Base-by-base conservation (phyloP, 2,113 vertebrate species). In the Penelope pileata region DNA sequence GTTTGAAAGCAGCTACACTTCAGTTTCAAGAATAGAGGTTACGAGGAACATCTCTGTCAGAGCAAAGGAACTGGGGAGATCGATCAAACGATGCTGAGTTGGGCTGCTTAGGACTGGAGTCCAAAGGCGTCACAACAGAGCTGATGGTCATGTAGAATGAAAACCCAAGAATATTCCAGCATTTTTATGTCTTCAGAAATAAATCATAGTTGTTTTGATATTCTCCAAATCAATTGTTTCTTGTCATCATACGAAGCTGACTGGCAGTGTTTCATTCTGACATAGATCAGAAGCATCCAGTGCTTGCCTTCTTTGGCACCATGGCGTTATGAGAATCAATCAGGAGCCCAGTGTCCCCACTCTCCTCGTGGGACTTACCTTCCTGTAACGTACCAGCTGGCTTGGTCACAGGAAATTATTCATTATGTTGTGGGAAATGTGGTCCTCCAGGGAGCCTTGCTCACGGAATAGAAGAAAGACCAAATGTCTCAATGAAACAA, bases 21-120 rank as follows among this genome's bases (percentile, higher is more conserved):
- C 67, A 75, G 62, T 26, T 67, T 79, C 34, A 67, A 26, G 67
- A 83, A 16, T 42, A 86, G 94, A 67, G 48, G n/a, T 58, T 70
- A 47, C 23, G 1, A 1, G 42, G 38, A 92, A 45, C 0, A 0
- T 64, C 27, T 45, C n/a, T 79, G 34, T 45, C 58, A 68, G 42
- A 82, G 43, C 38, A 83, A 79, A 93, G 70, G 51, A 75, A 47
- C 2, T 50, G 12, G 16, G 14, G 43, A 79, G 24, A 64, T 1
- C 7, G 24, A 50, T 12, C 10, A 6, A 83, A 45, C 40, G 67
- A 27, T 1, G 1, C 50, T 32, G 38, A 64, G 43, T 12, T 48
- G 60, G 27, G 26, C 45, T 89, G 74, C 79, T 42, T 47, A 56
- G 50, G 42, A 85, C n/a, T 19, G 4, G 21, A 53, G 29, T 79